phyloP scores from a whole-genome alignment of 2,797 vertebrate species.

The Parotocinclus haroldoi region DNA sequence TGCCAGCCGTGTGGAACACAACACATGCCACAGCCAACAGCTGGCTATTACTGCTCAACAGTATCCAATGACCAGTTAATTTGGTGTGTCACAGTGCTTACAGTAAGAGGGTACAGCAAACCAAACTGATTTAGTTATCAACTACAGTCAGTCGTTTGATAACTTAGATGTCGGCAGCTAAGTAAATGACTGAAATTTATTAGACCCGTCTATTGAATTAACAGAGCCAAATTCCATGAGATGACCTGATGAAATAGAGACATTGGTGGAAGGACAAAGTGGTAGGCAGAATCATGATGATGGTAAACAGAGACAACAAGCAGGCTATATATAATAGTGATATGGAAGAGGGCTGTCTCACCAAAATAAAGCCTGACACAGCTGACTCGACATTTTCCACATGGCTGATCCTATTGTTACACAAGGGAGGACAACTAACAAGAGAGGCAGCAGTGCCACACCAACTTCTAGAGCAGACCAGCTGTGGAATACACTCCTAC shows the following conservation, averaged over 20 bases:
- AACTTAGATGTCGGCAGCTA: slow-evolving; percentile 3
- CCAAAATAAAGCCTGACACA: slow-evolving; percentile 63
- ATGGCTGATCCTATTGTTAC: slow-evolving; percentile 2
- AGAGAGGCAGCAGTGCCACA: slow-evolving; percentile 27
- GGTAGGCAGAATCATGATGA: slow-evolving; percentile 21
- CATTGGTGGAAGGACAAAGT: not conserved
- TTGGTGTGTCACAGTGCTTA: slow-evolving; percentile 5
- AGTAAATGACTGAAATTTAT: slow-evolving; percentile 1
- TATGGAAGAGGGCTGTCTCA: slow-evolving; percentile 13
- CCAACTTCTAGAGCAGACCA: slow-evolving; percentile 22
- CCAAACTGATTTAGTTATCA: not conserved
- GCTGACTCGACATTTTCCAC: slow-evolving; percentile 53
- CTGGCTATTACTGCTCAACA: not conserved
- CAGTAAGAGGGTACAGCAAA: not conserved
- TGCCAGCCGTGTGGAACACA: not conserved
- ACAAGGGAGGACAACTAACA: slow-evolving; percentile 30
- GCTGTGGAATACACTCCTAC: slow-evolving; percentile 19
- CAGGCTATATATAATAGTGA: not conserved
- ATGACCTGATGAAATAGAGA: not conserved
- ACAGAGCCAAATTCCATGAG: too few species aligned
- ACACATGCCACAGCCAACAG: not conserved
- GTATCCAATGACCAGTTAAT: not conserved
- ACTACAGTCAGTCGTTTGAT: not conserved
- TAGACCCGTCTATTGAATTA: too few species aligned
- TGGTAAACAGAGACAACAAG: not conserved